A percentile compares a stretch with the other conserved stretches of the same genome.
Evolutionary conservation across 1,140 invertebrate species (phyloP).

Genomic region (Alviniconcha marisindica): DNA sequence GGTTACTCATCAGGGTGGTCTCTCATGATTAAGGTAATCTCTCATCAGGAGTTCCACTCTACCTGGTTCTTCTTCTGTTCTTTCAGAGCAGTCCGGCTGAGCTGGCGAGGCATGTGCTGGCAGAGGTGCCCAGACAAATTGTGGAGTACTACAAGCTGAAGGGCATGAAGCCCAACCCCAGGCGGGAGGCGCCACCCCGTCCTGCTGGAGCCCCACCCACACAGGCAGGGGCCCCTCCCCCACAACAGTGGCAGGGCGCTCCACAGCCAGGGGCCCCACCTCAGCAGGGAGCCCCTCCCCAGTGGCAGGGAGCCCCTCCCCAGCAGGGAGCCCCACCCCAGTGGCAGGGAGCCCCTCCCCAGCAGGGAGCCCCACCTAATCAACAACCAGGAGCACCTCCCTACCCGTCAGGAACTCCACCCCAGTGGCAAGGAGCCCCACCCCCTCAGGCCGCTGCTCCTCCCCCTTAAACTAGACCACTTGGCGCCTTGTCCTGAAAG

Average conservation of each 20-base stretch:
- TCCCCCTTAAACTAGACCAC: background rate
- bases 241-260: slow-evolving; percentile 3
- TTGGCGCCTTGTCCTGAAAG: background rate
- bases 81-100: slow-evolving; percentile 63
- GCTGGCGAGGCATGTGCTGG: slow-evolving; percentile 80
- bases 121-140: slow-evolving; percentile 81
- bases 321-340: slow-evolving; percentile 13
- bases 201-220: background rate
- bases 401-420: too few relatives aligned
- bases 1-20: too few relatives aligned
- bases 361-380: background rate
- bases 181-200: background rate
- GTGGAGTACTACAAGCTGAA: slow-evolving; percentile 65
- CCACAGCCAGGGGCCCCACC: background rate
- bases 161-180: slow-evolving; percentile 42
- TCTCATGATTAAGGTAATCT: too few relatives aligned
- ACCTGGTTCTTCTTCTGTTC: background rate
- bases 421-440: slow-evolving; percentile 5
- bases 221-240: background rate
- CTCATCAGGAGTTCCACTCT: too few relatives aligned
- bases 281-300: slow-evolving; percentile 5
- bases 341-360: slow-evolving; percentile 17
- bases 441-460: background rate
- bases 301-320: background rate
- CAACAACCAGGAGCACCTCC: slow-evolving; percentile 13